A percentile compares a stretch with the other conserved stretches of the same genome.
phyloP scores from a whole-genome alignment of 2,888 invertebrate species.

The Platycheirus albimanus region DNA sequence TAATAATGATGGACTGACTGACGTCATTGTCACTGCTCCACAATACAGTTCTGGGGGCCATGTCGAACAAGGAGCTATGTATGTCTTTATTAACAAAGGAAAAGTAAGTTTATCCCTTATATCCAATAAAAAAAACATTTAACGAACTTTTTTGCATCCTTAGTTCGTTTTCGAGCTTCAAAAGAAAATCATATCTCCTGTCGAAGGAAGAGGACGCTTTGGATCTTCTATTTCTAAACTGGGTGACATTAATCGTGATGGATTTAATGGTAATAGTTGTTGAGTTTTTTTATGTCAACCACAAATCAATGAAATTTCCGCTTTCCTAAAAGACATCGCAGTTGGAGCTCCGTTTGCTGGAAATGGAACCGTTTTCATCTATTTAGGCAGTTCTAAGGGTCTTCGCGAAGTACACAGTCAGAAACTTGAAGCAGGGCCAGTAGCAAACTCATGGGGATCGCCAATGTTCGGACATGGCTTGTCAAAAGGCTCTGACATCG shows the following conservation, averaged over 20 bases:
- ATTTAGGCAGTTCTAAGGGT: slow-evolving; percentile 82
- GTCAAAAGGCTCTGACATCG: slow-evolving; percentile 83
- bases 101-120: slow-evolving; percentile 80
- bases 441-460: slow-evolving; percentile 77
- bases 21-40: slow-evolving; percentile 87
- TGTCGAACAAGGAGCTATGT: slow-evolving; percentile 82
- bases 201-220: slow-evolving; percentile 79
- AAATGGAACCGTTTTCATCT: slow-evolving; percentile 86
- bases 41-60: slow-evolving; percentile 79
- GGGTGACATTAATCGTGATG: slow-evolving; percentile 88
- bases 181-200: slow-evolving; percentile 78
- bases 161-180: slow-evolving; percentile 80
- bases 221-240: slow-evolving; percentile 80
- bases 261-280: slow-evolving; percentile 84
- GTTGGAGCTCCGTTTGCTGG: slow-evolving; percentile 87
- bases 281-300: not conserved
- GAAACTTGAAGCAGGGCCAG: slow-evolving; percentile 79
- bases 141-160: not conserved
- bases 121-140: no score
- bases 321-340: slow-evolving; percentile 84
- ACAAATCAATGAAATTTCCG: not conserved
- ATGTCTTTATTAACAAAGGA: slow-evolving; percentile 82
- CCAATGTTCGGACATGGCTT: slow-evolving; percentile 82
- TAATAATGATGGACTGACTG: slow-evolving; percentile 85
- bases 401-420: slow-evolving; percentile 81